Percentiles rank a stretch among this genome's conserved stretches.
Conservation (phyloP, 2,797 vertebrate species). For the Typhlichthys subterraneus region DNA sequence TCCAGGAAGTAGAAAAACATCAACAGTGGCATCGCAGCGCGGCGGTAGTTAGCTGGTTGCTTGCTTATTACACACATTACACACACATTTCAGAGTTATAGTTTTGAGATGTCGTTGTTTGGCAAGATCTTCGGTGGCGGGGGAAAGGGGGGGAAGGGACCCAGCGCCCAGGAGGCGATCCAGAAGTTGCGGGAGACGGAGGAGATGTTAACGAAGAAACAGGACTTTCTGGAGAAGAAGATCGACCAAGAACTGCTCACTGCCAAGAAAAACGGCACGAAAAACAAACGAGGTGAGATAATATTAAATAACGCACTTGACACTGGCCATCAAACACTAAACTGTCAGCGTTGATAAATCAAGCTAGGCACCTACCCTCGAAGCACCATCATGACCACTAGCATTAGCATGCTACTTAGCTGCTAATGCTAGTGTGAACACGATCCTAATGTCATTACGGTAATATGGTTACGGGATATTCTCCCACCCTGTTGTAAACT, state of each 20-base stretch:
- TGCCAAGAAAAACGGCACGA: slow-evolving; percentile 94
- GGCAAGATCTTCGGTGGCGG: slow-evolving; percentile 86
- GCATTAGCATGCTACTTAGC: slow-evolving; percentile 48
- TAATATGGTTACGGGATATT: too few relatives aligned
- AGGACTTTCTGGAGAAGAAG: slow-evolving; percentile 95
- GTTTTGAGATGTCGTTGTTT: slow-evolving; percentile 79
- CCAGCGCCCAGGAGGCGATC: slow-evolving; percentile 93
- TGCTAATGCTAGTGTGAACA: slow-evolving; percentile 43
- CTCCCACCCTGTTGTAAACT: too few relatives aligned
- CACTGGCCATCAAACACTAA: too few relatives aligned
- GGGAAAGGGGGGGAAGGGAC: slow-evolving; percentile 86
- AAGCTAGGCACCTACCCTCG: too few relatives aligned
- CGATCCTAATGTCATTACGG: too few relatives aligned
- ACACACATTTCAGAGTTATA: slow-evolving; percentile 7
- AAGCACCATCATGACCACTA: too few relatives aligned
- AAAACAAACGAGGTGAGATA: slow-evolving; percentile 92
- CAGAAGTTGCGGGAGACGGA: slow-evolving; percentile 95
- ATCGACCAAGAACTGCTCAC: slow-evolving; percentile 91
- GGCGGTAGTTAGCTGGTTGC: slow-evolving; percentile 8
- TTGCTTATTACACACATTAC: not conserved
- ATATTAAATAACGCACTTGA: too few relatives aligned
- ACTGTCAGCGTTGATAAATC: too few relatives aligned
- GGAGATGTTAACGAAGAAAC: slow-evolving; percentile 96
- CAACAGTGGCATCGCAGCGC: slow-evolving; percentile 55
- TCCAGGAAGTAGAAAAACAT: slow-evolving; percentile 69